phyloP scores from a whole-genome alignment of 2,888 invertebrate species.

The Lasioglossum morio region DNA sequence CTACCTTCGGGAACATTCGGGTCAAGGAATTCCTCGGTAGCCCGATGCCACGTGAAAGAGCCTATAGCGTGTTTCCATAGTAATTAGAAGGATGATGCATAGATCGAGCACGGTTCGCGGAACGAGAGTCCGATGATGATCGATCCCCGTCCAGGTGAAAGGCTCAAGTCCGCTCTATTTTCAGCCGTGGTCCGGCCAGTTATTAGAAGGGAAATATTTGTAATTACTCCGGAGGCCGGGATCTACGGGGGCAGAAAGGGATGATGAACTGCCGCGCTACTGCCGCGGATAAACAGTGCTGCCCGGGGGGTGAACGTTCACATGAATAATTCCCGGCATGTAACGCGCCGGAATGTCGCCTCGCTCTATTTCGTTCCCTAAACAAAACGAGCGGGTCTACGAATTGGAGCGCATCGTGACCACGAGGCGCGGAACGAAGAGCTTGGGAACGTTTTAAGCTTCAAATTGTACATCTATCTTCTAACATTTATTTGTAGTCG shows the following conservation, averaged over 20 bases:
- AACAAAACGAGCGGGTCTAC: slow-evolving; percentile 13
- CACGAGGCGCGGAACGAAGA: slow-evolving; percentile 16
- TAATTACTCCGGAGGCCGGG: slow-evolving; percentile 41
- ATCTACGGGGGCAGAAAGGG: slow-evolving; percentile 3
- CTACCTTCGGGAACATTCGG: neutral
- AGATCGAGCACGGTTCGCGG: neutral
- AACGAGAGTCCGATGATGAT: neutral
- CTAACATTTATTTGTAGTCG: neutral
- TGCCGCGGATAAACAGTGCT: neutral
- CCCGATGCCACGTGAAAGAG: neutral
- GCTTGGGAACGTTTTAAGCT: neutral
- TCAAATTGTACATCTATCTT: neutral
- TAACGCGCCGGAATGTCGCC: slow-evolving; percentile 29
- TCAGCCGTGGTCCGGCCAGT: neutral
- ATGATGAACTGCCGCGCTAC: slow-evolving; percentile 4
- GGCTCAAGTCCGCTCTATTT: slow-evolving; percentile 25
- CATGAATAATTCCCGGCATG: slow-evolving; percentile 11
- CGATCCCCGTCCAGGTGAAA: slow-evolving; percentile 9
- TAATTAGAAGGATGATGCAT: neutral
- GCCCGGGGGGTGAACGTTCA: neutral
- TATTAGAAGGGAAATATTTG: slow-evolving; percentile 47
- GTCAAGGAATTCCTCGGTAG: neutral
- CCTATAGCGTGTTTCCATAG: neutral
- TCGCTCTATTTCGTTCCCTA: slow-evolving; percentile 49
- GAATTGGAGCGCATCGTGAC: slow-evolving; percentile 45